phyloP scores from a whole-genome alignment of 2,888 invertebrate species.

The Agonopterix heracliana region DNA sequence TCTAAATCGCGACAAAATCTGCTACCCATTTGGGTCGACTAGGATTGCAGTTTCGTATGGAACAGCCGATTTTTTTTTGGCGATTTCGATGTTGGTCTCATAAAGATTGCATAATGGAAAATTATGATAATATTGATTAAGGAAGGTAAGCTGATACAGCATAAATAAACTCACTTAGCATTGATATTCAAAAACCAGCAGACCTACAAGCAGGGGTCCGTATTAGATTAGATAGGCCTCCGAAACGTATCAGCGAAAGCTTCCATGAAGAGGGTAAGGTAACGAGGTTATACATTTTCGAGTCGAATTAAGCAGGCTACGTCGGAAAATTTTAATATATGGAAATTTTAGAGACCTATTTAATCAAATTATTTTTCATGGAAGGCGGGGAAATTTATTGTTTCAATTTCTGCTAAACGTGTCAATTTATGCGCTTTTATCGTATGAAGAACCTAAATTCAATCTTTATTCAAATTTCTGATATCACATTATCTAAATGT shows the following conservation, averaged over 20 bases:
- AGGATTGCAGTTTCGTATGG: no score
- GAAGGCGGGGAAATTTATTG: neutral
- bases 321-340: constrained; percentile 38
- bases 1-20: no score
- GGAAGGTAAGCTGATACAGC: no score
- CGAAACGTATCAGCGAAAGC: constrained; percentile 46
- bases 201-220: constrained; percentile 27
- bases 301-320: constrained; percentile 34
- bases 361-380: constrained; percentile 5
- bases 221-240: constrained; percentile 42
- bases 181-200: constrained; percentile 5
- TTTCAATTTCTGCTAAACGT: neutral
- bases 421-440: no score
- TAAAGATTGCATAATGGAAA: no score
- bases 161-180: neutral
- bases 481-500: no score
- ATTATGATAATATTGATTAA: no score
- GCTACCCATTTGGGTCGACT: no score
- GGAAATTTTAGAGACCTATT: constrained; percentile 19
- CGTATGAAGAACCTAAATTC: no score
- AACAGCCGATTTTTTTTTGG: no score
- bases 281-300: constrained; percentile 55
- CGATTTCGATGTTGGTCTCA: no score
- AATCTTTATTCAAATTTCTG: no score
- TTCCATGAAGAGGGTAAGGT: constrained; percentile 53